Evolutionary conservation across 1,140 invertebrate species (phyloP), one percentile per base, ranked within the genome.

Genomic region (Mesaphorura yosii): DNA sequence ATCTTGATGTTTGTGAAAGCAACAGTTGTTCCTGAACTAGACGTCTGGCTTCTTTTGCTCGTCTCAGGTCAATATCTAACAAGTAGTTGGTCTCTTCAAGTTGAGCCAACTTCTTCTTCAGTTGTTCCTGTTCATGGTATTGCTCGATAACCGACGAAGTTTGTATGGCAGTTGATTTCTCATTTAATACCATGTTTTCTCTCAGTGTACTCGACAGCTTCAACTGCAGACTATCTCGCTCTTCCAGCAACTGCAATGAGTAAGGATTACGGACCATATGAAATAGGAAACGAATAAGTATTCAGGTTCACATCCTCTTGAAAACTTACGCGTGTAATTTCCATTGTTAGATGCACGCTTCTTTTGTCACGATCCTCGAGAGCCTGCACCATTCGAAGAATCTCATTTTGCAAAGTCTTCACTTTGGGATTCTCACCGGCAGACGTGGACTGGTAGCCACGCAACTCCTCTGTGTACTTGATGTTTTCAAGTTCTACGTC

Each of bases 261-360:
- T n/a, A 26, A 20, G 17, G n/a, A n/a, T n/a, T n/a, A n/a, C 22
- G 12, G 19, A 6, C 12, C 12, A 6, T 19, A 22, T 42, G 25
- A 19, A 50, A 47, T 47, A 7, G 6, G 14, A 26, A 29, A 14
- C 19, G n/a, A n/a, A n/a, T n/a, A n/a, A n/a, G n/a, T n/a, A n/a
- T n/a, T n/a, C n/a, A n/a, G n/a, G n/a, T n/a, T n/a, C n/a, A n/a
- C n/a, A n/a, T n/a, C n/a, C n/a, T n/a, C n/a, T n/a, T 22, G 15
- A 29, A 23, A 15, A 22, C 31, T 51, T 59, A 73, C 70, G 65
- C 84, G 81, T 64, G 83, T 85, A 27, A 90, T 68, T 68, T 90
- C 87, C 58, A 84, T 74, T 0, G 86, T 89, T 40, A 92, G 73
- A 69, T 92, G 87, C 64, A 92, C 88, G 69, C 86, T 88, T 10